Percentiles rank a stretch among this genome's conserved stretches.
Conservation (phyloP, 2,888 invertebrate genomes). For the Amblyteles armatorius region DNA sequence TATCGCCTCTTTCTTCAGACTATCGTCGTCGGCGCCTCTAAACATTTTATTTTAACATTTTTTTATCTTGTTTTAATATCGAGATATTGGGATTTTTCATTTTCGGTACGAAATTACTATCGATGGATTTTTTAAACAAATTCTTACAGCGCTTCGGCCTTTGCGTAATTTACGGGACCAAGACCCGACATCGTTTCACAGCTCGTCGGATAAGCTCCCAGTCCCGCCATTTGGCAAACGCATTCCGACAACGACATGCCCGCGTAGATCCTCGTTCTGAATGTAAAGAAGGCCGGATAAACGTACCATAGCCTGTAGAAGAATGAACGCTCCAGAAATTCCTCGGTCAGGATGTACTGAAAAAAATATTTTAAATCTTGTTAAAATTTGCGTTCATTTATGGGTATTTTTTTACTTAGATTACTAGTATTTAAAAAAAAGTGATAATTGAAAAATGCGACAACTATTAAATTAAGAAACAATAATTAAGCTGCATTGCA, state of each 20-base stretch:
- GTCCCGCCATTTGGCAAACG: slow-evolving; percentile 95
- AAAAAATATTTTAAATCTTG: slow-evolving; percentile 18
- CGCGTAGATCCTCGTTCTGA: slow-evolving; percentile 95
- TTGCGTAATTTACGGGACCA: slow-evolving; percentile 92
- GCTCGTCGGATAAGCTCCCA: slow-evolving; percentile 95
- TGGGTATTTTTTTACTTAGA: background rate
- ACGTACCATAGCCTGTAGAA: slow-evolving; percentile 94
- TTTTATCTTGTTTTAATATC: background rate
- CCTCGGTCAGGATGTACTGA: slow-evolving; percentile 93
- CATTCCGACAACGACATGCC: slow-evolving; percentile 96
- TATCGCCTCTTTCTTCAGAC: slow-evolving; percentile 85
- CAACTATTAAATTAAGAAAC: no score
- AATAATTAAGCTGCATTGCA: no score
- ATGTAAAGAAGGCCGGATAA: slow-evolving; percentile 94
- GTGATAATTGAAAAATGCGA: no score
- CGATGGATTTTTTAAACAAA: background rate
- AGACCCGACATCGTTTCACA: slow-evolving; percentile 91
- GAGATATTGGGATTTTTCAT: no score
- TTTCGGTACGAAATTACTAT: no score
- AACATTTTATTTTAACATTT: slow-evolving; percentile 15
- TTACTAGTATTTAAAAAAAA: no score
- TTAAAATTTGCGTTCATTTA: slow-evolving; percentile 19
- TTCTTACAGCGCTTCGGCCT: slow-evolving; percentile 87
- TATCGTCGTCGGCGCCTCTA: slow-evolving; percentile 82
- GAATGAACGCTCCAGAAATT: slow-evolving; percentile 90